Evolutionary conservation across 2,888 invertebrate species (phyloP).

Genomic region (Melangyna quadrimaculata): DNA sequence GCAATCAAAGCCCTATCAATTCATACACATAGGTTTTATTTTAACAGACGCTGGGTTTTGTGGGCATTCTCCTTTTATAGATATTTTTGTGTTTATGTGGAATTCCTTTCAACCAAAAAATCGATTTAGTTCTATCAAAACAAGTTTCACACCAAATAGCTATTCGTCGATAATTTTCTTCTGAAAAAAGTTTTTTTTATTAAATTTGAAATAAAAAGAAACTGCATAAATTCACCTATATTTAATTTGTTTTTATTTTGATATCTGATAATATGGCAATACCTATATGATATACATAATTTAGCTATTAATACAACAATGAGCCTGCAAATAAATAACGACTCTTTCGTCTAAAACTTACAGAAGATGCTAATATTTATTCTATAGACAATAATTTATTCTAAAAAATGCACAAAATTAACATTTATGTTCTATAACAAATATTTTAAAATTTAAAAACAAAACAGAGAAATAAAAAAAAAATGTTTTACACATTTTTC

Average conservation of each 20-base stretch:
- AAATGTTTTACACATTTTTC: slow-evolving; percentile 10
- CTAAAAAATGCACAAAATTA: slow-evolving; percentile 52
- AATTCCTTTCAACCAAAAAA: too few species aligned
- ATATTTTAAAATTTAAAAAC: slow-evolving; percentile 20
- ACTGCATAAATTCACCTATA: background rate
- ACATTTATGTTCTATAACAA: slow-evolving; percentile 55
- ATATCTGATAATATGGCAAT: slow-evolving; percentile 31
- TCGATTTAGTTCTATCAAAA: too few species aligned
- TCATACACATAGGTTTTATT: too few species aligned
- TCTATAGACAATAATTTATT: slow-evolving; percentile 15
- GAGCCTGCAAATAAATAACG: slow-evolving; percentile 18
- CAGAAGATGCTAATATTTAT: slow-evolving; percentile 19
- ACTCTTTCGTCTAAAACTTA: slow-evolving; percentile 32
- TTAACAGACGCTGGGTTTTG: too few species aligned
- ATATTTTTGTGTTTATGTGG: too few species aligned
- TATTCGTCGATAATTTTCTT: too few species aligned
- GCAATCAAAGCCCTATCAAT: too few species aligned
- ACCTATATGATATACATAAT: slow-evolving; percentile 34
- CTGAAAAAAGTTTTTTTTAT: background rate
- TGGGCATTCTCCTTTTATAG: too few species aligned
- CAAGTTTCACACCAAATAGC: too few species aligned
- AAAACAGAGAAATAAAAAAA: background rate
- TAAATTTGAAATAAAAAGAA: background rate
- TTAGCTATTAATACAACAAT: slow-evolving; percentile 60
- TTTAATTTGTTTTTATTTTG: background rate